Evolutionary conservation across 2,888 invertebrate genomes (phyloP).

Genomic region (Eupithecia exiguata): DNA sequence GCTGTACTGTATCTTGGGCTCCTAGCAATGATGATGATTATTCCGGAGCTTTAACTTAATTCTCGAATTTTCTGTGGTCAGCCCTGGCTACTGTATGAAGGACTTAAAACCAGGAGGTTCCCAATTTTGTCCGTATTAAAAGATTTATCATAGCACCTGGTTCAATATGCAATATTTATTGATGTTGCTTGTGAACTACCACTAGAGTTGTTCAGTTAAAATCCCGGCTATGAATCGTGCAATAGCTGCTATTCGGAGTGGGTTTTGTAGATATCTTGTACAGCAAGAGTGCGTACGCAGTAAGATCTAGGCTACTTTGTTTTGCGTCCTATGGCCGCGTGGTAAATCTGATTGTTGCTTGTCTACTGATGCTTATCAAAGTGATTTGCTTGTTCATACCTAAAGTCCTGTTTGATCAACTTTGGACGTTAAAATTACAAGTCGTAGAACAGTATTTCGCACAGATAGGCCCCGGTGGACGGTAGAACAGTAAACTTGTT

Average conservation of each 20-base stretch:
- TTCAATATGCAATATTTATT: neutral
- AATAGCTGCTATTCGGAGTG: conserved; percentile 43
- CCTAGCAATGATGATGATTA: neutral
- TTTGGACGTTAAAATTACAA: neutral
- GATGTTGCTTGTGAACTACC: neutral
- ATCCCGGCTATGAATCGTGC: neutral
- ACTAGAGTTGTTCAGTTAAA: neutral
- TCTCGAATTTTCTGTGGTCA: conserved; percentile 51
- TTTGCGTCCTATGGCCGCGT: conserved; percentile 1
- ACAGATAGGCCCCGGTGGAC: conserved; percentile 9
- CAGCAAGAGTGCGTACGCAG: conserved; percentile 52
- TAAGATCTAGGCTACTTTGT: neutral
- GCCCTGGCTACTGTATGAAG: neutral
- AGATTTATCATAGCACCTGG: neutral
- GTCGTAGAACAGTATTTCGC: neutral
- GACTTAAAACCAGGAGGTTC: neutral
- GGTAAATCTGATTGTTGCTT: neutral
- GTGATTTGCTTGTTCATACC: neutral
- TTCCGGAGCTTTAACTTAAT: conserved; percentile 53
- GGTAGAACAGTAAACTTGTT: conserved; percentile 9
- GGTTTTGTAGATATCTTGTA: conserved; percentile 75
- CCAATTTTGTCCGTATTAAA: neutral
- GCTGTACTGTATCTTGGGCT: conserved; percentile 66
- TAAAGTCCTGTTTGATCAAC: neutral
- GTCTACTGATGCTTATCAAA: neutral